phyloP scores from a whole-genome alignment of 2,888 invertebrate species.

The Bombyx huttoni region DNA sequence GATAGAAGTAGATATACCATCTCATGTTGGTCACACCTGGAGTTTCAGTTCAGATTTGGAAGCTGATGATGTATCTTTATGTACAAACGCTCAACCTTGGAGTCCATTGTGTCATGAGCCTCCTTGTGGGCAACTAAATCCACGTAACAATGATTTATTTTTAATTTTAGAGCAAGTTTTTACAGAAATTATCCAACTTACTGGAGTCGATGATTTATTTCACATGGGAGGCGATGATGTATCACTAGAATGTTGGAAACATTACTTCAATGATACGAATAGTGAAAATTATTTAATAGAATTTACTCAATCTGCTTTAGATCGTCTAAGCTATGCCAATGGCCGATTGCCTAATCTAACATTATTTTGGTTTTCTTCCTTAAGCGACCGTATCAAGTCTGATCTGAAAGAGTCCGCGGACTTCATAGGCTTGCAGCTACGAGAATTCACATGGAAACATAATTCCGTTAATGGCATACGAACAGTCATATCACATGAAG shows the following conservation, averaged over 20 bases:
- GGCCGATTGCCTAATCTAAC: slow-evolving; percentile 38
- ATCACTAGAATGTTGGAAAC: slow-evolving; percentile 80
- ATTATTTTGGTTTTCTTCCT: slow-evolving; percentile 36
- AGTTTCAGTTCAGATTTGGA: slow-evolving; percentile 79
- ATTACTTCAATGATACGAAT: slow-evolving; percentile 75
- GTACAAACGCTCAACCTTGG: slow-evolving; percentile 82
- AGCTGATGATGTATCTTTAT: slow-evolving; percentile 79
- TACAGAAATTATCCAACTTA: slow-evolving; percentile 79
- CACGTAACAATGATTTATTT: slow-evolving; percentile 79
- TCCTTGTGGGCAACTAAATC: slow-evolving; percentile 86
- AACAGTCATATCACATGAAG: slow-evolving; percentile 84
- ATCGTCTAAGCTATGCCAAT: slow-evolving; percentile 69
- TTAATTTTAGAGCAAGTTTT: slow-evolving; percentile 79
- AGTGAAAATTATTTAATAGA: slow-evolving; percentile 80
- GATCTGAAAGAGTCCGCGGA: slow-evolving; percentile 29
- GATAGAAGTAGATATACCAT: slow-evolving; percentile 90
- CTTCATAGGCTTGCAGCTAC: slow-evolving; percentile 60
- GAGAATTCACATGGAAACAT: slow-evolving; percentile 76
- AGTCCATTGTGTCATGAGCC: slow-evolving; percentile 81
- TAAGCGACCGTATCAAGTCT: slow-evolving; percentile 29
- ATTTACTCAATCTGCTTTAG: slow-evolving; percentile 75
- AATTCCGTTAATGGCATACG: slow-evolving; percentile 69
- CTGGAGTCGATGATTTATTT: slow-evolving; percentile 82
- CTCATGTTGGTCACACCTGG: slow-evolving; percentile 87
- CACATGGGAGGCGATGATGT: slow-evolving; percentile 85